Percentiles rank a stretch among this genome's conserved stretches.
phyloP scores from a whole-genome alignment of 1,140 invertebrate species.

The Penaeus vannamei region DNA sequence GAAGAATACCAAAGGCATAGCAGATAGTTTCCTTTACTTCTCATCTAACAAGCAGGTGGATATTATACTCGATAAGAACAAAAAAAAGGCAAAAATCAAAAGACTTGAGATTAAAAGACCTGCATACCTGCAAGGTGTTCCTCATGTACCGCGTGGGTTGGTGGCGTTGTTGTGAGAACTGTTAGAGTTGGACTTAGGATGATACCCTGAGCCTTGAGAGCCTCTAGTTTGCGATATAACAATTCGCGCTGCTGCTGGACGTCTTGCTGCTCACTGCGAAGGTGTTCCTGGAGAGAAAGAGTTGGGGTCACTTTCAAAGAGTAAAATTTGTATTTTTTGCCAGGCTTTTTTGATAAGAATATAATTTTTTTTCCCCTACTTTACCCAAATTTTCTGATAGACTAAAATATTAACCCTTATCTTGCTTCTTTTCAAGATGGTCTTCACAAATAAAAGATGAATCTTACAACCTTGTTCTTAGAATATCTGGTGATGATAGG shows the following conservation, averaged over 20 bases:
- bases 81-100: background rate
- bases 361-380: too few species aligned
- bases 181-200: conserved; percentile 72
- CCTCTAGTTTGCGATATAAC: conserved; percentile 86
- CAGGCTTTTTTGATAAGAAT: too few species aligned
- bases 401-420: too few species aligned
- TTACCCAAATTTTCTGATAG: too few species aligned
- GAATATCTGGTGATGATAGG: too few species aligned
- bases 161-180: conserved; percentile 67
- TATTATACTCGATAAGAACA: too few species aligned
- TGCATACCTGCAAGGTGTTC: conserved; percentile 49
- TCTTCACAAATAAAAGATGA: too few species aligned
- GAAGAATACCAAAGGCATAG: too few species aligned
- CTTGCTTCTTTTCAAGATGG: too few species aligned
- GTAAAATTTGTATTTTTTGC: background rate
- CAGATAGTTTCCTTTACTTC: too few species aligned
- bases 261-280: conserved; percentile 84
- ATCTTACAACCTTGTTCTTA: too few species aligned
- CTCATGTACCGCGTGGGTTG: conserved; percentile 46
- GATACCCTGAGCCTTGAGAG: conserved; percentile 82
- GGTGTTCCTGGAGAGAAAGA: conserved; percentile 76
- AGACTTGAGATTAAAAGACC: background rate
- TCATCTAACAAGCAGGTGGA: too few species aligned
- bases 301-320: background rate
- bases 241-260: conserved; percentile 89